Evolutionary conservation across 2,113 vertebrate species (phyloP).

Genomic region (Chroicocephalus ridibundus): DNA sequence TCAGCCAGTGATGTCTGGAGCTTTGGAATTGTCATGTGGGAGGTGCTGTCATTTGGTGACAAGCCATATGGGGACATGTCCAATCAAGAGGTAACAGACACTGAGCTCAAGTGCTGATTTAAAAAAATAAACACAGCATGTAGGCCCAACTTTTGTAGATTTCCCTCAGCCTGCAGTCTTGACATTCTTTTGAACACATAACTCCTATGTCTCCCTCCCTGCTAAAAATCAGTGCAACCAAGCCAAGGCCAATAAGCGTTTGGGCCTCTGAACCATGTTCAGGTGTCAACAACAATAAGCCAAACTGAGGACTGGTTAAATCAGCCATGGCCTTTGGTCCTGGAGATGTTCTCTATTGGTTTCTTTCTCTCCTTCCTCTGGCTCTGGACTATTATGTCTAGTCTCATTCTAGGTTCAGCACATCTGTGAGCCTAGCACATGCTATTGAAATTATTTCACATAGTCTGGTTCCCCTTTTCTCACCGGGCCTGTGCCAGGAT

Average conservation of each 20-base stretch:
- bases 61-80: constrained; percentile 81
- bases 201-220: not conserved
- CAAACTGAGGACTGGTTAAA: not conserved
- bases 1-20: constrained; percentile 82
- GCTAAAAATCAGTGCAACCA: not conserved
- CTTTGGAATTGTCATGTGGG: constrained; percentile 83
- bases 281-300: not conserved
- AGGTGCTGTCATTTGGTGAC: constrained; percentile 81
- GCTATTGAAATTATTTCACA: not conserved
- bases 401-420: not conserved
- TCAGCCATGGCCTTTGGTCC: not conserved
- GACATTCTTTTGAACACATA: not conserved
- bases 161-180: not conserved
- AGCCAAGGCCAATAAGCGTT: not conserved
- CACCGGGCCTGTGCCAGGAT: not conserved
- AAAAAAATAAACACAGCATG: not conserved
- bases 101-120: not conserved
- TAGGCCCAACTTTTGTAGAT: not conserved
- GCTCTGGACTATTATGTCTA: not conserved
- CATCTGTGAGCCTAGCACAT: not conserved
- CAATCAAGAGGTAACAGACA: constrained; percentile 79
- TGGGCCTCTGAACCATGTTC: not conserved
- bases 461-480: not conserved
- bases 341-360: not conserved
- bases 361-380: not conserved